phyloP scores from a whole-genome alignment of 2,888 invertebrate species.

The Apomyelois bistriatella region DNA sequence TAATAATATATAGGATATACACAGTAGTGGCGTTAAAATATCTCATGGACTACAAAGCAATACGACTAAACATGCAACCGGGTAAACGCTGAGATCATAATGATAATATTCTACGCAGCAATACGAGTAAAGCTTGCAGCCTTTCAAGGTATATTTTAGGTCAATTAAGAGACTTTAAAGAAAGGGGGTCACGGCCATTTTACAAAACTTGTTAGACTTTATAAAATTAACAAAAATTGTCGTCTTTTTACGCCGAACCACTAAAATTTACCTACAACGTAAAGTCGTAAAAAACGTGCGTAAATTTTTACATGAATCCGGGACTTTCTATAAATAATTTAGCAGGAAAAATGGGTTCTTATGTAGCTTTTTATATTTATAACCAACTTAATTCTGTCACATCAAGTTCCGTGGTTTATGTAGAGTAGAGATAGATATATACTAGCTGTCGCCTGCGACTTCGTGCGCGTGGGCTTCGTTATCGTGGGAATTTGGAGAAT shows the following conservation, averaged over 20 bases:
- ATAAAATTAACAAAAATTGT: conserved; percentile 7
- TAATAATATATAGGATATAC: no score
- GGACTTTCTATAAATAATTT: conserved; percentile 12
- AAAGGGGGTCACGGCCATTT: neutral
- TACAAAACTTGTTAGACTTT: conserved; percentile 1
- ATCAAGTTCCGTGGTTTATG: neutral
- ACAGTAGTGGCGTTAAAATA: no score
- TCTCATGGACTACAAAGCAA: no score
- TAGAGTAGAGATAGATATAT: neutral
- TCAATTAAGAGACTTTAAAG: no score
- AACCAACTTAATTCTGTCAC: neutral
- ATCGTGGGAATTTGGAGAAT: no score
- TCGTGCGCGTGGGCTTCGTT: no score
- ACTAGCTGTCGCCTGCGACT: neutral
- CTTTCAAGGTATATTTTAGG: no score
- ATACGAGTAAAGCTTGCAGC: no score
- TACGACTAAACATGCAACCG: no score
- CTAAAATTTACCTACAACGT: conserved; percentile 9
- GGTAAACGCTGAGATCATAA: no score
- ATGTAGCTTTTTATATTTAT: conserved; percentile 5
- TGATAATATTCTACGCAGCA: no score
- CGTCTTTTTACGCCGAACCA: neutral
- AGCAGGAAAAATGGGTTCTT: conserved; percentile 9
- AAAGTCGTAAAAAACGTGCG: conserved; percentile 12
- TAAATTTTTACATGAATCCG: conserved; percentile 13